Evolutionary conservation across 2,113 vertebrate genomes (phyloP).

Genomic region (Mesocricetus auratus): DNA sequence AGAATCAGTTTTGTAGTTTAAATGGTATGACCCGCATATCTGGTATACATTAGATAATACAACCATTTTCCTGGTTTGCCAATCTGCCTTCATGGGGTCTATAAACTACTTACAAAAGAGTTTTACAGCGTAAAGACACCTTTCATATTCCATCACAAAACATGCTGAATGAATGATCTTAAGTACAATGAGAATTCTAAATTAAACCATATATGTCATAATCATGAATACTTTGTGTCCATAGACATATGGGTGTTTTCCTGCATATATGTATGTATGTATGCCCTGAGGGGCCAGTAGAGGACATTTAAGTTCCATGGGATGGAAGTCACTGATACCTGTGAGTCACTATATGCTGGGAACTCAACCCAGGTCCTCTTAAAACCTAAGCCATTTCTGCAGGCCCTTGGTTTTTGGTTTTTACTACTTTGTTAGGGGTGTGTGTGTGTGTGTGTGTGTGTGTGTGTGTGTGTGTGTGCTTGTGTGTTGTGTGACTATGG

Average conservation of each 20-base stretch:
- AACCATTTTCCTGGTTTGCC: not conserved
- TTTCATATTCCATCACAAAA: not conserved
- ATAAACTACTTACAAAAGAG: not conserved
- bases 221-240: not conserved
- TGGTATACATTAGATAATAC: not conserved
- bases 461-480: not conserved
- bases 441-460: not conserved
- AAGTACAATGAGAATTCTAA: not conserved
- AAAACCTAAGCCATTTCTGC: not conserved
- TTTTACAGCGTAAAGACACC: not conserved
- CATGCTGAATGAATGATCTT: not conserved
- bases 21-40: not conserved
- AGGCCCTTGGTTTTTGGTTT: not conserved
- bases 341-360: not conserved
- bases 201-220: not conserved
- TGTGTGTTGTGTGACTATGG: not conserved
- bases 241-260: not conserved
- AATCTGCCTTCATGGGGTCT: not conserved
- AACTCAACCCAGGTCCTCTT: not conserved
- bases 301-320: not conserved
- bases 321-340: not conserved
- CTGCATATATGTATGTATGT: not conserved
- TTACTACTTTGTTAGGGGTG: not conserved
- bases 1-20: slow-evolving; percentile 25
- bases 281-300: not conserved